These are phyloP conservation scores for Mus pahari DNA, from an alignment of 2,113 vertebrate species.

Conservation along the genomic window DNA sequence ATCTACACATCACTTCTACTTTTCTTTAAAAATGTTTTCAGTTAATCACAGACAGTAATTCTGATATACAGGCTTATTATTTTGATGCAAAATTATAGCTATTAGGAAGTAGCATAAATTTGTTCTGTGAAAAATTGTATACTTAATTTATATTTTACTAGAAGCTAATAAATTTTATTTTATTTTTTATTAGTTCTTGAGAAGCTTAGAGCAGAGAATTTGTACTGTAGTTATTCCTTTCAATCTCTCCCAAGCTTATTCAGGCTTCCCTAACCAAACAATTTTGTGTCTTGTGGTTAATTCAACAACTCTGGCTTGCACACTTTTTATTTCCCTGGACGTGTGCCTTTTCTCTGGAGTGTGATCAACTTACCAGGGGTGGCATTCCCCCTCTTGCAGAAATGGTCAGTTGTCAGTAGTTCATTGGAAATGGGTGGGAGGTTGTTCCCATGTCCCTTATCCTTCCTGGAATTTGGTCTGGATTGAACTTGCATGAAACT, in stretches of 20 bases:
- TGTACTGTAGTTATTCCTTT: not conserved
- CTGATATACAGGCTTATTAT: not conserved
- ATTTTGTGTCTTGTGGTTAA: no score
- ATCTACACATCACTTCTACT: not conserved
- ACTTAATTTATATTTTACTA: not conserved
- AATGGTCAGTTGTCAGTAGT: not conserved
- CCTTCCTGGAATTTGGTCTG: not conserved
- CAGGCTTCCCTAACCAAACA: no score
- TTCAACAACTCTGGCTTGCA: not conserved
- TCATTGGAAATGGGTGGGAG: not conserved
- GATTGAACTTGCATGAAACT: not conserved
- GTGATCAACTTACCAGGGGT: not conserved
- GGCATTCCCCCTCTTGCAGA: not conserved
- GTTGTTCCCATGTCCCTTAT: not conserved
- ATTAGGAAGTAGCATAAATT: not conserved
- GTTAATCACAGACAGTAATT: not conserved
- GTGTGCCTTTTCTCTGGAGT: not conserved
- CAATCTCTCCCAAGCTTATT: not conserved
- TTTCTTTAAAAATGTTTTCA: not conserved
- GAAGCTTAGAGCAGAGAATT: not conserved
- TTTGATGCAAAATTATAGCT: not conserved
- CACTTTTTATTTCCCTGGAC: not conserved
- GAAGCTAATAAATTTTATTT: not conserved
- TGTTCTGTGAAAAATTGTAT: not conserved
- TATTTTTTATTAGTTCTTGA: not conserved